These are phyloP conservation scores for Centropyge bicolor DNA, from an alignment of 2,797 vertebrate genomes.

Conservation along the genomic window DNA sequence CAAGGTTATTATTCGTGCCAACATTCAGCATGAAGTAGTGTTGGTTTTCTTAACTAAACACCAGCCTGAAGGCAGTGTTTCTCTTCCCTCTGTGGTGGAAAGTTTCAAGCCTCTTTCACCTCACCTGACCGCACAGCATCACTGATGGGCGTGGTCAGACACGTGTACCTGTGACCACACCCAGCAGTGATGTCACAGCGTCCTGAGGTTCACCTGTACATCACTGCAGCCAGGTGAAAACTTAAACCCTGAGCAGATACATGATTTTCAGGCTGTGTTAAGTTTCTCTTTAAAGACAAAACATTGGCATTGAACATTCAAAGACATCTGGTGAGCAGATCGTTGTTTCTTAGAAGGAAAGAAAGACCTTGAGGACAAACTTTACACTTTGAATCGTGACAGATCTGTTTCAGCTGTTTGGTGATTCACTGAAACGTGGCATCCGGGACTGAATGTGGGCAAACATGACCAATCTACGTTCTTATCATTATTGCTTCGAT, in stretches of 20 bases:
- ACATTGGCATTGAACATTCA: not conserved
- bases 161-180: not conserved
- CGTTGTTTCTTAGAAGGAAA: too few species aligned
- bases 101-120: too few species aligned
- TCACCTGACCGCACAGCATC: too few species aligned
- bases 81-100: not conserved
- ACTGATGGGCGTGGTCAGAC: not conserved
- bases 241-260: not conserved
- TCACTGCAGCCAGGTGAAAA: too few species aligned
- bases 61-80: not conserved
- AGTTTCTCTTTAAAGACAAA: not conserved
- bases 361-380: not conserved
- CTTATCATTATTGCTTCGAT: not conserved
- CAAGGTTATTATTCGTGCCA: not conserved
- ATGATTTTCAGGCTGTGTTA: not conserved
- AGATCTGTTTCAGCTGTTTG: not conserved
- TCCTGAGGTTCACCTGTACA: not conserved
- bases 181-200: not conserved
- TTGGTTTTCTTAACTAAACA: not conserved
- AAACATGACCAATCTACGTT: not conserved
- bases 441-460: not conserved
- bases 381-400: not conserved
- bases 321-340: not conserved
- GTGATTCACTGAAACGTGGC: not conserved
- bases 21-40: not conserved